Evolutionary conservation across 1,140 invertebrate genomes (phyloP).

Genomic region (Meloidogyne exigua): DNA sequence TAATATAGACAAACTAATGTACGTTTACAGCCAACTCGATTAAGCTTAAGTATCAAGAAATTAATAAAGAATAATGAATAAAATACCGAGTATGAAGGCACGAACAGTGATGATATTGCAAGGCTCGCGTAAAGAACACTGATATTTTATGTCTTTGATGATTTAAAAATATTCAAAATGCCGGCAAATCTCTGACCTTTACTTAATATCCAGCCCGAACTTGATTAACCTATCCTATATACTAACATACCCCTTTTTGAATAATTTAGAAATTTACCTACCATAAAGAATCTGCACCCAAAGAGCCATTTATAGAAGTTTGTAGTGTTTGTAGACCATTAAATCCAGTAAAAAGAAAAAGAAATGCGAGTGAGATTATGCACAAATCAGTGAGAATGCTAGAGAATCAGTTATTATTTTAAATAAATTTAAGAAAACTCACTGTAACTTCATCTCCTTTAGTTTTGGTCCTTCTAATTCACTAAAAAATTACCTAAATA

Average conservation of each 20-base stretch:
- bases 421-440: neutral
- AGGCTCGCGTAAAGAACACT: constrained; percentile 56
- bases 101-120: constrained; percentile 61
- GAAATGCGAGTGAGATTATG: constrained; percentile 80
- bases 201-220: too few relatives aligned
- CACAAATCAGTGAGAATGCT: constrained; percentile 62
- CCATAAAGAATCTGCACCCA: constrained; percentile 57
- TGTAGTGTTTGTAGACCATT: constrained; percentile 82
- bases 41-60: constrained; percentile 43
- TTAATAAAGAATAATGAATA: neutral
- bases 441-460: constrained; percentile 42
- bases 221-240: neutral
- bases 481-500: constrained; percentile 8
- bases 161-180: too few relatives aligned
- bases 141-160: constrained; percentile 11
- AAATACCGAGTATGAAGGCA: constrained; percentile 53
- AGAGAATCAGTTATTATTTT: neutral
- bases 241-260: neutral
- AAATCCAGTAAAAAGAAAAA: constrained; percentile 89
- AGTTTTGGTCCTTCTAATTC: constrained; percentile 40
- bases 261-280: constrained; percentile 26
- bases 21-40: constrained; percentile 84
- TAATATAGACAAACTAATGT: constrained; percentile 78
- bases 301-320: constrained; percentile 61
- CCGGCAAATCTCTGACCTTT: too few relatives aligned